phyloP scores from a whole-genome alignment of 2,888 invertebrate species.

The Sylvicola fuscatus region DNA sequence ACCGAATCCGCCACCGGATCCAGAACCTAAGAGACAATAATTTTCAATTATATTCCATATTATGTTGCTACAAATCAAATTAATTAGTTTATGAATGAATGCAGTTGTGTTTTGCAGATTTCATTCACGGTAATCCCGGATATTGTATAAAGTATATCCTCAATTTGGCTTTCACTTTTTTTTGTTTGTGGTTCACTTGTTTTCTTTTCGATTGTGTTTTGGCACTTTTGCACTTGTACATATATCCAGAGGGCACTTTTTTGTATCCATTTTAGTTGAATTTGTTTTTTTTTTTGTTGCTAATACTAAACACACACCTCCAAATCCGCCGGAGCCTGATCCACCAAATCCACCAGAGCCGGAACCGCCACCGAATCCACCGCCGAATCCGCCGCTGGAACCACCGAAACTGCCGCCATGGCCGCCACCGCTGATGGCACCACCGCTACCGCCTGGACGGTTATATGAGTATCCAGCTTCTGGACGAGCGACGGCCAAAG shows the following conservation, averaged over 20 bases:
- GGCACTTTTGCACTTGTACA: too few species aligned
- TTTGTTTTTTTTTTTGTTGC: background rate
- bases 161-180: too few species aligned
- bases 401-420: slow-evolving; percentile 27
- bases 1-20: slow-evolving; percentile 2
- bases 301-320: background rate
- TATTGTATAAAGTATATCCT: too few species aligned
- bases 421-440: slow-evolving; percentile 27
- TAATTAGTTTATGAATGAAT: too few species aligned
- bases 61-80: too few species aligned
- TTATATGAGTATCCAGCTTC: slow-evolving; percentile 10
- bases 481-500: slow-evolving; percentile 9
- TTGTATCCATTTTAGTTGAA: background rate
- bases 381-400: slow-evolving; percentile 4
- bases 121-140: too few species aligned
- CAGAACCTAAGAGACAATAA: too few species aligned
- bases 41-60: too few species aligned
- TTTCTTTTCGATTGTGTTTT: too few species aligned
- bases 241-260: slow-evolving; percentile 12
- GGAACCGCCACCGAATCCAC: slow-evolving; percentile 1
- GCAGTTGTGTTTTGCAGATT: too few species aligned
- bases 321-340: slow-evolving; percentile 1
- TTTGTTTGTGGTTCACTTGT: too few species aligned
- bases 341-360: background rate
- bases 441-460: slow-evolving; percentile 18